phyloP scores from a whole-genome alignment of 2,113 vertebrate species.

The Phalacrocorax brasilianus region DNA sequence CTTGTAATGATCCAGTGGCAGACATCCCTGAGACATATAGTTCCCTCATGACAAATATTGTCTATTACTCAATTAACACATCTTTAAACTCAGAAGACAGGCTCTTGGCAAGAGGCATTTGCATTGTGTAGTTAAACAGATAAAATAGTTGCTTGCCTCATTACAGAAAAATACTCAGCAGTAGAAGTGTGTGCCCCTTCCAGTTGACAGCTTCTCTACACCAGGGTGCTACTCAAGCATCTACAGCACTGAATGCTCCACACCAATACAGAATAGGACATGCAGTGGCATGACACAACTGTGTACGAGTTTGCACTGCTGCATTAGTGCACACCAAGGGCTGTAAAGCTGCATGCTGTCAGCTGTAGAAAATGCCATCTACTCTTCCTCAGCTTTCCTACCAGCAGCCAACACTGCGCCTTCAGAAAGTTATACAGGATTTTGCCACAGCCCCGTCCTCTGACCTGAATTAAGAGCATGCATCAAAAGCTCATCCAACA shows the following conservation, averaged over 20 bases:
- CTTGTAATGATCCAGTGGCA: not conserved
- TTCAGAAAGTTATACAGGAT: not conserved
- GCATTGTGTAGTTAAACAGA: constrained; percentile 45
- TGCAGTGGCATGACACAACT: not conserved
- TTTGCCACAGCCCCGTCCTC: not conserved
- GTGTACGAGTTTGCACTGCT: not conserved
- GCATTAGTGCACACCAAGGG: not conserved
- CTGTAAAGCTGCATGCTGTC: not conserved
- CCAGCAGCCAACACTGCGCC: not conserved
- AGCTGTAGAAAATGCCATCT: not conserved
- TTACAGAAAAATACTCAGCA: not conserved
- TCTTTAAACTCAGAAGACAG: constrained; percentile 49
- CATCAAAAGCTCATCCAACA: not conserved
- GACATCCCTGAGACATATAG: constrained; percentile 5
- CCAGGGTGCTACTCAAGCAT: not conserved
- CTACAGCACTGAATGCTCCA: not conserved
- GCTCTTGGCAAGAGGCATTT: constrained; percentile 22
- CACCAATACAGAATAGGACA: accelerated
- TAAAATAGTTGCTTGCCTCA: not conserved
- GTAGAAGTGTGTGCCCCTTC: not conserved
- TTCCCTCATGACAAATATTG: constrained; percentile 24
- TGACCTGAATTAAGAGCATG: not conserved
- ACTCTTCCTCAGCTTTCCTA: not conserved
- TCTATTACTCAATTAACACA: constrained; percentile 56
- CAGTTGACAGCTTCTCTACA: not conserved